phyloP scores from a whole-genome alignment of 2,888 invertebrate species.

The Acronicta psi region DNA sequence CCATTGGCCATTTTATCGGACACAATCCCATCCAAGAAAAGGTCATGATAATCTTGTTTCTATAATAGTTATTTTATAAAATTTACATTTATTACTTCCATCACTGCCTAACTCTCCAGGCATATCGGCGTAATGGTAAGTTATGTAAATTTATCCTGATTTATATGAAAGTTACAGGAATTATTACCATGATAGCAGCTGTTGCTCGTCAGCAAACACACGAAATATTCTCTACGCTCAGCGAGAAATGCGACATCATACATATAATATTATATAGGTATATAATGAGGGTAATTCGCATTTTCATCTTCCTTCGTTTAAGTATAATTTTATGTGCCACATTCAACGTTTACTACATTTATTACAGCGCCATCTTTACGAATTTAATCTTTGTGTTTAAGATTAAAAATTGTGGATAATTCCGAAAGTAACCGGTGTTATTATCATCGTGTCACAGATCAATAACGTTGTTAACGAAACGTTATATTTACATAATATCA shows the following conservation, averaged over 20 bases:
- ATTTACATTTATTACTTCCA: no score
- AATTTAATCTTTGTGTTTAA: background rate
- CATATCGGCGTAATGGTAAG: conserved; percentile 2
- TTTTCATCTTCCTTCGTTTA: conserved; percentile 11
- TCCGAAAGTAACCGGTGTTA: background rate
- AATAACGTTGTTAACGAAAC: conserved; percentile 13
- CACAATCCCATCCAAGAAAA: no score
- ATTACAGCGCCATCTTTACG: background rate
- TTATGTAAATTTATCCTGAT: conserved; percentile 14
- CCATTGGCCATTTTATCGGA: no score
- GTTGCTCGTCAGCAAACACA: conserved; percentile 16
- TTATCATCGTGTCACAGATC: background rate
- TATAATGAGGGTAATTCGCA: conserved; percentile 22
- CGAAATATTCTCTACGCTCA: background rate
- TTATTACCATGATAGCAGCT: conserved; percentile 29
- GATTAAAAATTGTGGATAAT: background rate
- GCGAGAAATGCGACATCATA: conserved; percentile 8
- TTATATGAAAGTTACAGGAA: conserved; percentile 21
- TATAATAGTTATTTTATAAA: no score
- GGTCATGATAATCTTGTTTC: no score
- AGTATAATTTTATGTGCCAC: conserved; percentile 10
- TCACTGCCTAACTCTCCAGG: background rate
- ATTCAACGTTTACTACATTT: background rate
- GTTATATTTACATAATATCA: conserved; percentile 29
- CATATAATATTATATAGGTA: no score